Conservation (phyloP, 2,113 vertebrate genomes). For the Hemiscyllium ocellatum region DNA sequence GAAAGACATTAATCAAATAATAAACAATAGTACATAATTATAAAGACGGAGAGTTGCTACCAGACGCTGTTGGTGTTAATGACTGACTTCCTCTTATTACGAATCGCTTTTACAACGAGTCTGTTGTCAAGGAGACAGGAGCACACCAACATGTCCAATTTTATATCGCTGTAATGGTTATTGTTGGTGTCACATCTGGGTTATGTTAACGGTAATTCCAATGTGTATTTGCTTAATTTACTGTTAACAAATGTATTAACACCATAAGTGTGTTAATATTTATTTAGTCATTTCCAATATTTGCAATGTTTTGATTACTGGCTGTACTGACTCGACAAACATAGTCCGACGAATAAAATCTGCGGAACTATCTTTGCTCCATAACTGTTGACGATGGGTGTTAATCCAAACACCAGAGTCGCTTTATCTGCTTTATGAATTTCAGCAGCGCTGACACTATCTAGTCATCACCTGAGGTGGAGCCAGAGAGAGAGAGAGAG, state of each 20-base stretch:
- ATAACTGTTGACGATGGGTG: not conserved
- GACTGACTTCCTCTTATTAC: not conserved
- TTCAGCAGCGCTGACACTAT: not conserved
- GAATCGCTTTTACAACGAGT: not conserved
- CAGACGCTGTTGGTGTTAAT: not conserved
- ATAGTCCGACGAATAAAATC: not conserved
- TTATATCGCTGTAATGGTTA: not conserved
- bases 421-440: not conserved
- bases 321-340: not conserved
- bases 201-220: not conserved
- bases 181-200: not conserved
- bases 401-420: no score
- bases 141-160: not conserved
- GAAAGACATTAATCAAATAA: no score
- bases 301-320: not conserved
- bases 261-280: not conserved
- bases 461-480: not conserved
- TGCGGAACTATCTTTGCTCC: not conserved
- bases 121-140: slow-evolving; percentile 31
- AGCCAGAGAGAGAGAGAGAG: not conserved
- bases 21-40: not conserved
- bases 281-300: not conserved
- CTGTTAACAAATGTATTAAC: not conserved
- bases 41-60: not conserved
- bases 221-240: not conserved